Conservation (phyloP, 2,797 vertebrate species). For the Hephaestus fuliginosus region DNA sequence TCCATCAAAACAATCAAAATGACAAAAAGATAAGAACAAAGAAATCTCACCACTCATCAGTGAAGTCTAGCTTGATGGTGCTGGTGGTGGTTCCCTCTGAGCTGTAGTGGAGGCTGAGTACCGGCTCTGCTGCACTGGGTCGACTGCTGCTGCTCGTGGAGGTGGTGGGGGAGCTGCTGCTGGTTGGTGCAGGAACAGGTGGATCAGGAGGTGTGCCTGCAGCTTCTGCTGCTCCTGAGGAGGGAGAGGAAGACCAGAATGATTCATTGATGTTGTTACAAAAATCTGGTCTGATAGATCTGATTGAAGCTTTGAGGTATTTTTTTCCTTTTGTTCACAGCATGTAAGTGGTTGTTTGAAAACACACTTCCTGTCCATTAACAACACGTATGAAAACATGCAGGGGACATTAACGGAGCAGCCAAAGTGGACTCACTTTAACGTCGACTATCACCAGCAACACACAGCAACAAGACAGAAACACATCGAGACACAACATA, state of each 20-base stretch:
- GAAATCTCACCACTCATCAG: slow-evolving; percentile 94
- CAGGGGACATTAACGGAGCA: slow-evolving; percentile 24
- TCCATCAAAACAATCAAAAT: background rate
- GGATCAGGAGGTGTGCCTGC: slow-evolving; percentile 54
- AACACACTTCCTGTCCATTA: slow-evolving; percentile 36
- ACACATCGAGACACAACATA: slow-evolving; percentile 23
- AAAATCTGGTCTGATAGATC: background rate
- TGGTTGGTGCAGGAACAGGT: slow-evolving; percentile 37
- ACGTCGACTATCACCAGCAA: slow-evolving; percentile 14
- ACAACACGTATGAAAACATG: slow-evolving; percentile 55
- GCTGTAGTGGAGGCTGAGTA: slow-evolving; percentile 98
- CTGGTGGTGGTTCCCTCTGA: slow-evolving; percentile 98
- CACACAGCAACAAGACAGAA: slow-evolving; percentile 30
- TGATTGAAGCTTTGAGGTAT: background rate
- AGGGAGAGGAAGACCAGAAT: background rate
- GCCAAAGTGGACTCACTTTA: slow-evolving; percentile 11
- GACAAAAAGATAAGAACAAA: background rate
- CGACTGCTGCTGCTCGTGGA: slow-evolving; percentile 54
- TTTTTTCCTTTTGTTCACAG: background rate
- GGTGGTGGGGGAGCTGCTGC: slow-evolving; percentile 37
- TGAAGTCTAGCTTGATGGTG: slow-evolving; percentile 99
- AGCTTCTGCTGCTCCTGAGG: slow-evolving; percentile 75
- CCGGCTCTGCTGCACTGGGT: slow-evolving; percentile 89
- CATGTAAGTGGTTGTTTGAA: slow-evolving; percentile 9
- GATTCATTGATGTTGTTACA: background rate